phyloP scores from a whole-genome alignment of 2,797 vertebrate species.

The Dromococcyx pavoninus region DNA sequence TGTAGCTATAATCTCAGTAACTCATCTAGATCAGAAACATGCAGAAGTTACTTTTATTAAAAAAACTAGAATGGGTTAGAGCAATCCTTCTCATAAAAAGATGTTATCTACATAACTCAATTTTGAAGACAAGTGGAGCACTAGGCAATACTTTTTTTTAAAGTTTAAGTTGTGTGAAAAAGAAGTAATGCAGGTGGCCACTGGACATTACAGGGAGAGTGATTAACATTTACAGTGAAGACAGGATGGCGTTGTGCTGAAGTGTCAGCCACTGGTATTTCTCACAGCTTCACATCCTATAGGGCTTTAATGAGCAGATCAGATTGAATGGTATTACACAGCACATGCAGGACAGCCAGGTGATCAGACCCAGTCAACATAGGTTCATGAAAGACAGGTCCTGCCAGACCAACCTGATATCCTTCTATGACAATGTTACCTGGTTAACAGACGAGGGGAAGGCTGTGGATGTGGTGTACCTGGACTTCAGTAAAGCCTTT shows the following conservation, averaged over 20 bases:
- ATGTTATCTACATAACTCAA: neutral
- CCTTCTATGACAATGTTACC: too few species aligned
- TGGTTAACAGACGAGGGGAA: too few species aligned
- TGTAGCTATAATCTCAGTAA: neutral
- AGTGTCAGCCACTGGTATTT: neutral
- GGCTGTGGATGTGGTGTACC: too few species aligned
- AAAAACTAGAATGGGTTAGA: neutral
- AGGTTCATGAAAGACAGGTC: too few species aligned
- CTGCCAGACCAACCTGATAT: too few species aligned
- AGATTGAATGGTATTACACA: too few species aligned
- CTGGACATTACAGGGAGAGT: neutral
- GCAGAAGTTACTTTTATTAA: neutral
- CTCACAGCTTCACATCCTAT: neutral
- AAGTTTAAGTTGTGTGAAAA: neutral
- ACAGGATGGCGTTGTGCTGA: neutral
- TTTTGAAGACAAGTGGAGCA: neutral
- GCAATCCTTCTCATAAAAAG: neutral
- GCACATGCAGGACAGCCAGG: too few species aligned
- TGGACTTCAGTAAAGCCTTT: too few species aligned
- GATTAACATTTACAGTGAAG: neutral
- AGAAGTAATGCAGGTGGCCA: neutral
- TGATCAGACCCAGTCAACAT: too few species aligned
- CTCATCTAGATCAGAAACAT: neutral
- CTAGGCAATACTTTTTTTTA: neutral
- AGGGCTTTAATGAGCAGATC: too few species aligned